These are phyloP conservation scores for Euura saliciscinereae DNA, from an alignment of 1,140 invertebrate species.

Conservation along the genomic window DNA sequence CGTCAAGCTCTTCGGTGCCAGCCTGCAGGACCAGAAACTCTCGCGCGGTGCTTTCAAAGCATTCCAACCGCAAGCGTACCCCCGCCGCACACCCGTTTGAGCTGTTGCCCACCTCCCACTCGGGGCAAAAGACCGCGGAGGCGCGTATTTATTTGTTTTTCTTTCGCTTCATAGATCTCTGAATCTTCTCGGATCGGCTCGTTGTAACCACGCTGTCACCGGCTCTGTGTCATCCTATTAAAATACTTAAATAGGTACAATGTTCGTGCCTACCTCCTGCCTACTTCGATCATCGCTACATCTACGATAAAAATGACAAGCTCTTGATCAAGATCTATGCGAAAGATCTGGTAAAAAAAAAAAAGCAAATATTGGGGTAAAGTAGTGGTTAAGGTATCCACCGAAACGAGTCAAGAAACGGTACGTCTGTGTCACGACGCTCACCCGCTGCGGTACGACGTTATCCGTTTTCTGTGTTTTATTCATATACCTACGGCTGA, in stretches of 20 bases:
- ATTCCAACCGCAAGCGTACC: conserved; percentile 57
- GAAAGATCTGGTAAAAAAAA: background rate
- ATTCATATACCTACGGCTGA: background rate
- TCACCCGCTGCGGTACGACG: background rate
- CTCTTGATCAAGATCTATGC: background rate
- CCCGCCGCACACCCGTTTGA: conserved; percentile 27
- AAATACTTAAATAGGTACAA: conserved; percentile 24
- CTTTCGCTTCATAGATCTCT: conserved; percentile 42
- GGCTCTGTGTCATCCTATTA: conserved; percentile 13
- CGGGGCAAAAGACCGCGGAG: conserved; percentile 23
- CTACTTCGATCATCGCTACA: no score
- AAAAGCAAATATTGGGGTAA: background rate
- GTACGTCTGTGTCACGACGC: background rate
- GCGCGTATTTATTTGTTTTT: conserved; percentile 43
- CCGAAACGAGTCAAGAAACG: background rate
- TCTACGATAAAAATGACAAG: background rate
- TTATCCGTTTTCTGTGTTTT: background rate
- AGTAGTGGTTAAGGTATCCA: background rate
- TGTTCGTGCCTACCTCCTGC: no score
- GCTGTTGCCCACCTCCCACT: conserved; percentile 7
- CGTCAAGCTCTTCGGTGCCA: background rate
- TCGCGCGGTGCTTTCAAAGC: conserved; percentile 59
- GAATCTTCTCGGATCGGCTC: conserved; percentile 18
- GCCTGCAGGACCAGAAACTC: conserved; percentile 9
- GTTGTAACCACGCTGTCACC: no score